phyloP scores from a whole-genome alignment of 1,140 invertebrate species.

The Pachyrhynchus sulphureomaculatus region DNA sequence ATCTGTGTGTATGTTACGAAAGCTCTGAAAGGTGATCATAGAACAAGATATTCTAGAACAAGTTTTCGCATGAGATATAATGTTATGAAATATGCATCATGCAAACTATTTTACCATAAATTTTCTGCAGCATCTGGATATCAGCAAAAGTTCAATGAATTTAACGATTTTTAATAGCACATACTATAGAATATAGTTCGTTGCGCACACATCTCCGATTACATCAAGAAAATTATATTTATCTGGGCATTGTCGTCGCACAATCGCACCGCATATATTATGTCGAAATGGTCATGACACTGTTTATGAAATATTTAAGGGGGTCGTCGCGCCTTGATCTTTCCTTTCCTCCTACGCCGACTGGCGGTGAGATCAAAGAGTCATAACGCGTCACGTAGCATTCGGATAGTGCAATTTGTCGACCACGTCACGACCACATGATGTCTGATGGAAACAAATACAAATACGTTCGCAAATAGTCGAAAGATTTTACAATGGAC shows the following conservation, averaged over 20 bases:
- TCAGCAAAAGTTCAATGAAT: too few relatives aligned
- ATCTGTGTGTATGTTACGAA: too few relatives aligned
- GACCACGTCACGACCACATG: slow-evolving; percentile 36
- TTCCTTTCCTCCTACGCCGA: slow-evolving; percentile 28
- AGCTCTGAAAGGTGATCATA: too few relatives aligned
- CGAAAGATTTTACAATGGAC: slow-evolving; percentile 1
- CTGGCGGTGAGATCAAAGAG: slow-evolving; percentile 40
- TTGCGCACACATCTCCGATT: too few relatives aligned
- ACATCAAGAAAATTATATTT: too few relatives aligned
- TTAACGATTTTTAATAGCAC: too few relatives aligned
- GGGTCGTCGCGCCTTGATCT: slow-evolving; percentile 25
- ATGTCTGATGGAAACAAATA: slow-evolving; percentile 4
- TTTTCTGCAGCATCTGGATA: too few relatives aligned
- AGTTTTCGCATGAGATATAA: too few relatives aligned
- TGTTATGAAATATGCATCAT: too few relatives aligned
- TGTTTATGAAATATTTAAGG: slow-evolving; percentile 35
- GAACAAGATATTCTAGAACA: too few relatives aligned
- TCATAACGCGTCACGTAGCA: slow-evolving; percentile 39
- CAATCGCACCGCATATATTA: slow-evolving; percentile 2
- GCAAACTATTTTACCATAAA: too few relatives aligned
- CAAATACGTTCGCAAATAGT: neutral
- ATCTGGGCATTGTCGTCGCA: neutral
- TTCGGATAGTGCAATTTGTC: slow-evolving; percentile 33
- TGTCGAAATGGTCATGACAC: slow-evolving; percentile 19
- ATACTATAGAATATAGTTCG: too few relatives aligned